Percentiles rank a stretch among this genome's conserved stretches.
phyloP scores from a whole-genome alignment of 1,140 invertebrate species.

The Zaprionus gabonicus region DNA sequence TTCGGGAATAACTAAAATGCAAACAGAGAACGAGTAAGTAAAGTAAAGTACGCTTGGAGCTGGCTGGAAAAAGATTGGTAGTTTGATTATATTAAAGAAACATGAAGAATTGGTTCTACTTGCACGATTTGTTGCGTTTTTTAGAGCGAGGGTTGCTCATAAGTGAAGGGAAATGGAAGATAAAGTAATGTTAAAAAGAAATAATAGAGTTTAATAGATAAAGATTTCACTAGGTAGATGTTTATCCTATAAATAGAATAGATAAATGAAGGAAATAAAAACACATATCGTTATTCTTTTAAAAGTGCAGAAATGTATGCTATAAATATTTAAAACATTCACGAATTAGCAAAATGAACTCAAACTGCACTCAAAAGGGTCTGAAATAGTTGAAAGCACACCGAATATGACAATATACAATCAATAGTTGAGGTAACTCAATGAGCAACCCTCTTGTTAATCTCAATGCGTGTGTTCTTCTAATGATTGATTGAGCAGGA shows the following conservation, averaged over 20 bases:
- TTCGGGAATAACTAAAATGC: background rate
- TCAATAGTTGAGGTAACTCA: background rate
- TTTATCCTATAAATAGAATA: background rate
- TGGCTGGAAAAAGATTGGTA: background rate
- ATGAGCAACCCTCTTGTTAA: background rate
- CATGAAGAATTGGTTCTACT: background rate
- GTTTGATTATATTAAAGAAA: background rate
- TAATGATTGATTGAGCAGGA: background rate
- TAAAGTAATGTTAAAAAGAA: background rate
- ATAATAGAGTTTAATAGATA: background rate
- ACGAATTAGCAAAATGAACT: no score
- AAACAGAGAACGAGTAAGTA: background rate
- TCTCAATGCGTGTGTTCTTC: background rate
- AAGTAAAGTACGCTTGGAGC: background rate
- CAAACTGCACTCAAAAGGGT: no score
- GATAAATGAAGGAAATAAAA: rapidly evolving
- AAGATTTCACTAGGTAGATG: background rate
- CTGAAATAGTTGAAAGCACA: no score
- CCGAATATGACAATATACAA: background rate
- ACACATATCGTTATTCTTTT: background rate
- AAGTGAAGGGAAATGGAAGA: background rate
- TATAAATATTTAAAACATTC: background rate
- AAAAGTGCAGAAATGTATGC: background rate
- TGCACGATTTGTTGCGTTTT: slow-evolving; percentile 5
- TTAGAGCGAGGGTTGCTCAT: background rate